Conservation (phyloP, 2,113 vertebrate genomes). For the Astatotilapia flaviijosephi region DNA sequence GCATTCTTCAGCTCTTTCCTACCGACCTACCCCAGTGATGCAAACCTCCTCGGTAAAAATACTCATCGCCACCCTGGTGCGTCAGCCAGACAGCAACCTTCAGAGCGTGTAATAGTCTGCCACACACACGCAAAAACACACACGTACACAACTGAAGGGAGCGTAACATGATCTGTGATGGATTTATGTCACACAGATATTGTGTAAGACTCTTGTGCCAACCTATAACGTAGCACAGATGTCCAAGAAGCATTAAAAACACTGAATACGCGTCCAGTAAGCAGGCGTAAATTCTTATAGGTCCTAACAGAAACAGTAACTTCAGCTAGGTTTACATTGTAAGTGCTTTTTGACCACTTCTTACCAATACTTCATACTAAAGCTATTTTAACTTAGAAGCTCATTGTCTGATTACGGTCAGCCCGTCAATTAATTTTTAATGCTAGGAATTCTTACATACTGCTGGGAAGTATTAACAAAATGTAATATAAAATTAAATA, state of each 20-base stretch:
- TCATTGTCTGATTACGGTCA: not conserved
- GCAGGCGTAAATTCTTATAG: not conserved
- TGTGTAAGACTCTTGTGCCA: not conserved
- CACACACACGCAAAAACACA: conserved; percentile 4
- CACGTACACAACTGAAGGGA: not conserved
- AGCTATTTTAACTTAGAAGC: not conserved
- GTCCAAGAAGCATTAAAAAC: not conserved
- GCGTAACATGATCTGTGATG: not conserved
- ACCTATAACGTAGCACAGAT: not conserved
- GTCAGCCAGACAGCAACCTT: conserved; percentile 42
- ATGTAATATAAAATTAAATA: not conserved
- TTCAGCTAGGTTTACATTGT: not conserved
- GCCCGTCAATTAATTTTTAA: not conserved
- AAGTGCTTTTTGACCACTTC: not conserved
- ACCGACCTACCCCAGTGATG: conserved; percentile 64
- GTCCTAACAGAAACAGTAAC: not conserved
- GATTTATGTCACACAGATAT: not conserved
- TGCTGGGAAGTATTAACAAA: not conserved
- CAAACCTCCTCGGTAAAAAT: conserved; percentile 51
- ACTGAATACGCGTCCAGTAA: not conserved
- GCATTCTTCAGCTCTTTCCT: conserved; percentile 63
- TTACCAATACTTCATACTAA: not conserved
- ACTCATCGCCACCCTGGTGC: conserved; percentile 23
- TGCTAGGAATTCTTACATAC: not conserved
- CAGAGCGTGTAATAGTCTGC: conserved; percentile 8